Evolutionary conservation across 2,113 vertebrate genomes (phyloP).

Genomic region (Piaya cayana): DNA sequence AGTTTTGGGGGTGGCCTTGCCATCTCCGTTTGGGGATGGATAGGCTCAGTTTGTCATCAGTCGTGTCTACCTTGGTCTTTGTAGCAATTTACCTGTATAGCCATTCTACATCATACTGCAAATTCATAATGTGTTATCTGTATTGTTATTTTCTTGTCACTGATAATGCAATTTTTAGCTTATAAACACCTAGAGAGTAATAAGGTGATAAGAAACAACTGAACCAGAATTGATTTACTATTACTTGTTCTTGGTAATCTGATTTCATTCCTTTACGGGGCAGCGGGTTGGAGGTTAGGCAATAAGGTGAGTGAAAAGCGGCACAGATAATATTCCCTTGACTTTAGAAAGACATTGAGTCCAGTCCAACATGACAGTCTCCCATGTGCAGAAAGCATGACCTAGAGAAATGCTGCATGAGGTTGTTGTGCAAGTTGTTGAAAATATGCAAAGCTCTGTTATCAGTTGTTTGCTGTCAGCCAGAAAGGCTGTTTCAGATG

Average conservation of each 20-base stretch:
- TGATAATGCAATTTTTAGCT: neutral
- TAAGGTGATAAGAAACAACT: neutral
- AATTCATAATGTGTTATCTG: neutral
- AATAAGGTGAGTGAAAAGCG: neutral
- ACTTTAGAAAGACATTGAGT: neutral
- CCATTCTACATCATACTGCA: neutral
- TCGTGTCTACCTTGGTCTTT: neutral
- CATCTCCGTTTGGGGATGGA: no score
- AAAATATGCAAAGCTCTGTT: neutral
- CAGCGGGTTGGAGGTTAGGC: neutral
- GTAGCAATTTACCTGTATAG: rapidly evolving
- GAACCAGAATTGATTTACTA: neutral
- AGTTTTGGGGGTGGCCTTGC: neutral
- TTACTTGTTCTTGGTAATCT: neutral
- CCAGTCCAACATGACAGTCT: rapidly evolving
- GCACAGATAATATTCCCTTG: neutral
- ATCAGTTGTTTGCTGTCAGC: neutral
- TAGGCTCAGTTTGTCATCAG: neutral
- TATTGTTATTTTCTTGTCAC: neutral
- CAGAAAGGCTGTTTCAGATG: neutral
- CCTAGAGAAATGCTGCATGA: neutral
- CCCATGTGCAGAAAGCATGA: neutral
- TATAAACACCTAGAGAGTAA: neutral
- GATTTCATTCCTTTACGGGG: neutral
- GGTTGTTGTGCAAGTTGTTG: neutral